Conservation (phyloP, 2,888 invertebrate species). For the Drosophila suboccidentalis region DNA sequence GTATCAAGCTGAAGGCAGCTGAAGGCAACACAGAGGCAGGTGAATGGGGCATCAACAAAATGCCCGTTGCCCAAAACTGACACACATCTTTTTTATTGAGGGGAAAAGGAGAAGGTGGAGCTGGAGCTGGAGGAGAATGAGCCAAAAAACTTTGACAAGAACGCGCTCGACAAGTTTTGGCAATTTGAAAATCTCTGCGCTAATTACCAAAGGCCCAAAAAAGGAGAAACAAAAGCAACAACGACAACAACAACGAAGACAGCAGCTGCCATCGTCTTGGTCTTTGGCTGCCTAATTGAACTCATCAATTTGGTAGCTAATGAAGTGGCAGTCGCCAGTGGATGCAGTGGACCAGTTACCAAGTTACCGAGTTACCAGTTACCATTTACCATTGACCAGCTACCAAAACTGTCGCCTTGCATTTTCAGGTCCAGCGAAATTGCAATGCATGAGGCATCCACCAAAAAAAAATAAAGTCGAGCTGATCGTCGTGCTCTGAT, state of each 20-base stretch:
- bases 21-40: constrained; percentile 22
- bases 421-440: constrained; percentile 71
- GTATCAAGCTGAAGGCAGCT: constrained; percentile 9
- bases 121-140: background rate
- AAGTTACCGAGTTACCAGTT: constrained; percentile 18
- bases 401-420: constrained; percentile 69
- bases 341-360: constrained; percentile 27
- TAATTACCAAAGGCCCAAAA: constrained; percentile 67
- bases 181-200: constrained; percentile 83
- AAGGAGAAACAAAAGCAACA: background rate
- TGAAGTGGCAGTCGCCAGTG: constrained; percentile 63
- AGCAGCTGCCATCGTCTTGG: constrained; percentile 36
- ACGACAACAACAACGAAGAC: constrained; percentile 23
- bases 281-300: constrained; percentile 83
- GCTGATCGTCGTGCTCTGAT: constrained; percentile 57
- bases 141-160: constrained; percentile 55
- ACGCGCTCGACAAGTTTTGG: constrained; percentile 75
- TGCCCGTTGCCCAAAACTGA: constrained; percentile 44
- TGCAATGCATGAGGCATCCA: constrained; percentile 61
- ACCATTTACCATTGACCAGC: constrained; percentile 24
- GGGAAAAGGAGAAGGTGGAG: background rate
- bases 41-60: constrained; percentile 37
- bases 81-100: constrained; percentile 43
- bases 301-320: constrained; percentile 83
- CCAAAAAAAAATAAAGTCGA: background rate